phyloP scores from a whole-genome alignment of 2,113 vertebrate genomes.

The Pachycephala philippinensis region DNA sequence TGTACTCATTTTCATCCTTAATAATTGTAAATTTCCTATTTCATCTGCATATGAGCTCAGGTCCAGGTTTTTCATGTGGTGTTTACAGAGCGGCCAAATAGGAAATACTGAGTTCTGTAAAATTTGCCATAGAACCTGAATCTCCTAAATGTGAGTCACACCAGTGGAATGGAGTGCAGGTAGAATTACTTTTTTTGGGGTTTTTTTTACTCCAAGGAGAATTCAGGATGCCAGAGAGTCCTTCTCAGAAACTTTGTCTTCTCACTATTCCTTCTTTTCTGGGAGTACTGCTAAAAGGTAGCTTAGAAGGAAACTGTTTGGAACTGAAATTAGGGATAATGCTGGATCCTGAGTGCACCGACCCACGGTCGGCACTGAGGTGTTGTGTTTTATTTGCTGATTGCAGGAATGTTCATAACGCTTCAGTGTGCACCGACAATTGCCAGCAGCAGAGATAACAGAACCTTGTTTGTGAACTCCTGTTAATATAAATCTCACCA shows the following conservation, averaged over 20 bases:
- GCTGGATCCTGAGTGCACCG: background rate
- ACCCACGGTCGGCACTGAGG: fast-evolving
- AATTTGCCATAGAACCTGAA: background rate
- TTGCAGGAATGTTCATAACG: background rate
- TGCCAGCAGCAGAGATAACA: background rate
- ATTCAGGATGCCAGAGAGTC: background rate
- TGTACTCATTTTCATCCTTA: background rate
- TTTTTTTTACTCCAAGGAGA: background rate
- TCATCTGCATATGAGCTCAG: background rate
- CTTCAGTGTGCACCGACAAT: background rate
- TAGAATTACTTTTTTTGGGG: background rate
- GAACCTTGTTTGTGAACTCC: background rate
- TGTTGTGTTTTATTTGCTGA: background rate
- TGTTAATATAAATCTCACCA: background rate
- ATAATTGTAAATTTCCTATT: background rate
- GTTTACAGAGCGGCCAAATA: background rate
- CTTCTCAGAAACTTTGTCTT: background rate
- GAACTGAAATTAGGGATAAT: background rate
- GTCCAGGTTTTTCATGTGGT: background rate
- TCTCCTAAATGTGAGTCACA: background rate
- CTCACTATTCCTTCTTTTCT: background rate
- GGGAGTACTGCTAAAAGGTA: background rate
- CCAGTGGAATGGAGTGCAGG: fast-evolving
- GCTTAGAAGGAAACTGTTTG: background rate
- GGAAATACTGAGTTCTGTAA: background rate